These are phyloP conservation scores for Mellilla xanthometata DNA, from an alignment of 2,888 invertebrate species.

Conservation along the genomic window DNA sequence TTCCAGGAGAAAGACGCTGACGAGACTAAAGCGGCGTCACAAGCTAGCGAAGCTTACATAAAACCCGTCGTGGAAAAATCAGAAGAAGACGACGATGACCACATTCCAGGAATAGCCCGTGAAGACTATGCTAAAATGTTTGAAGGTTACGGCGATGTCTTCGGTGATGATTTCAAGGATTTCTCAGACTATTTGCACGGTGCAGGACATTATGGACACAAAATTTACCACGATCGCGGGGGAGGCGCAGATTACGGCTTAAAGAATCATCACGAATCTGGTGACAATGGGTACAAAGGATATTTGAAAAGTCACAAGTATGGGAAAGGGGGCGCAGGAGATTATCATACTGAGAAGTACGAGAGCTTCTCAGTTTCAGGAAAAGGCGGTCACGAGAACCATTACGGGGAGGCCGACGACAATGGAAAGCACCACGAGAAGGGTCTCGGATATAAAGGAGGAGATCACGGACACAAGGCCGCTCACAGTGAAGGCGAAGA, in stretches of 20 bases:
- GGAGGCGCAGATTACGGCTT: conserved; percentile 67
- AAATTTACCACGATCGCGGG: conserved; percentile 51
- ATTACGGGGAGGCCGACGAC: conserved; percentile 71
- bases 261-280: conserved; percentile 67
- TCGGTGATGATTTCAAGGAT: conserved; percentile 53
- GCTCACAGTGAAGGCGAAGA: conserved; percentile 84
- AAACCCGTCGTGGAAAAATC: conserved; percentile 68
- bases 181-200: conserved; percentile 64
- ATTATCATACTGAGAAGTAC: conserved; percentile 78
- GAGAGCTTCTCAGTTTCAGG: conserved; percentile 78
- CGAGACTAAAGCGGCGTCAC: conserved; percentile 53
- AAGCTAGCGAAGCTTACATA: conserved; percentile 47
- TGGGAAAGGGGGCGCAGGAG: conserved; percentile 79
- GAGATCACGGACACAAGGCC: conserved; percentile 75
- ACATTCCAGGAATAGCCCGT: conserved; percentile 55
- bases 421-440: conserved; percentile 77
- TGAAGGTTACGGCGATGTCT: conserved; percentile 51
- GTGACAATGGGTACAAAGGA: conserved; percentile 77
- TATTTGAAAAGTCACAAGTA: conserved; percentile 73
- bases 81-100: conserved; percentile 46
- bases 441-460: conserved; percentile 77
- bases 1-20: conserved; percentile 53
- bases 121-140: conserved; percentile 63
- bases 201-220: conserved; percentile 52
- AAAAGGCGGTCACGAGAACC: conserved; percentile 77